Evolutionary conservation across 1,140 invertebrate species (phyloP).

Genomic region (Macrostomum lignano): DNA sequence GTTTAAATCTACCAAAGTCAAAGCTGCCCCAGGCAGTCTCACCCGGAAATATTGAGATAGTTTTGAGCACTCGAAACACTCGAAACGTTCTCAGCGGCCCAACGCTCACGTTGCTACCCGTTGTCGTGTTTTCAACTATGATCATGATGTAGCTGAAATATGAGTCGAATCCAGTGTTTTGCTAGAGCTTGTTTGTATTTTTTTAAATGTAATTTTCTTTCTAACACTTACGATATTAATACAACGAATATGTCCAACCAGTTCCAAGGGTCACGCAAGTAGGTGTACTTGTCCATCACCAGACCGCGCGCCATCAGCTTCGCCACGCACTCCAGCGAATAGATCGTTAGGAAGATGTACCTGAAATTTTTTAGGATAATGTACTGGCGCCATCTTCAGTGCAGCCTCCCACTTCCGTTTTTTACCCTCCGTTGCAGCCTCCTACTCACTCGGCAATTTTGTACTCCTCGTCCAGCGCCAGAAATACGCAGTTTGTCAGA

Average conservation of each 20-base stretch:
- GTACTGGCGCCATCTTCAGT: not conserved
- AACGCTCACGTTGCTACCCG: conserved; percentile 33
- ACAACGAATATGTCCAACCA: conserved; percentile 77
- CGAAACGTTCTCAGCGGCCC: conserved; percentile 67
- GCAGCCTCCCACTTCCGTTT: not conserved
- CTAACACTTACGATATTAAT: not conserved
- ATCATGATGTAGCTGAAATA: conserved; percentile 22
- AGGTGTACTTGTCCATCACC: conserved; percentile 73
- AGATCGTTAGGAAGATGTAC: conserved; percentile 75
- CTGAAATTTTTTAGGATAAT: conserved; percentile 35
- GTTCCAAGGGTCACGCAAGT: conserved; percentile 80
- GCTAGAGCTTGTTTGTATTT: not conserved
- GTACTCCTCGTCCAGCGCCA: conserved; percentile 64
- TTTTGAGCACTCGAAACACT: conserved; percentile 68
- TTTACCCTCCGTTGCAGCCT: not conserved
- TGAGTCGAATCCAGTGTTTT: conserved; percentile 3
- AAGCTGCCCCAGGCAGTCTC: no score
- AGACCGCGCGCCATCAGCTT: conserved; percentile 79
- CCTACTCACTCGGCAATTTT: conserved; percentile 74
- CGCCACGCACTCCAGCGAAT: conserved; percentile 73
- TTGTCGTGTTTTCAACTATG: conserved; percentile 38
- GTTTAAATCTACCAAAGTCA: no score
- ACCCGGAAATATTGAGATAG: conserved; percentile 84
- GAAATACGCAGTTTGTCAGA: conserved; percentile 75
- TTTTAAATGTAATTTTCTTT: conserved; percentile 4